Percentiles rank a stretch among this genome's conserved stretches.
Evolutionary conservation across 2,113 vertebrate genomes (phyloP).

Genomic region (Corapipo altera): DNA sequence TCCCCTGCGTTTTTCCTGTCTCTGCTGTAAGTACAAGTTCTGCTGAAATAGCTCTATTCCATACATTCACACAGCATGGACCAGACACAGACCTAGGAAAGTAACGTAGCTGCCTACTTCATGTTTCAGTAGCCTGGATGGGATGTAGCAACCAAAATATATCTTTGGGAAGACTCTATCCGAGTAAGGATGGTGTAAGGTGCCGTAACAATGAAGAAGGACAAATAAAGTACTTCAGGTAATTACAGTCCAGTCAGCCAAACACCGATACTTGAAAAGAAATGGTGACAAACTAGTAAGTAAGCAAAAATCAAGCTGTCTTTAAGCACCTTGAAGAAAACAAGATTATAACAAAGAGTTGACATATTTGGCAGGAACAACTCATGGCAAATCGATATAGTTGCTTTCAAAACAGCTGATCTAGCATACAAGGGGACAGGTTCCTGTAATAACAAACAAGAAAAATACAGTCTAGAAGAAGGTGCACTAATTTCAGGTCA

Average conservation of each 20-base stretch:
- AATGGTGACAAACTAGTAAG: background rate
- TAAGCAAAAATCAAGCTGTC: conserved; percentile 6
- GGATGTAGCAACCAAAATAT: background rate
- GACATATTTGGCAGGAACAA: background rate
- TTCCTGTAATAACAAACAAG: background rate
- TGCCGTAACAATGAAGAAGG: background rate
- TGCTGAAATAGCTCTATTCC: background rate
- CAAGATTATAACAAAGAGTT: background rate
- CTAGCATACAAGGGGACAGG: background rate
- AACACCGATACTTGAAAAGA: background rate
- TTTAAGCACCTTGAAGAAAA: conserved; percentile 23
- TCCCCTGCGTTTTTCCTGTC: background rate
- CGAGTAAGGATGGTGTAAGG: background rate
- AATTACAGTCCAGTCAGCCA: background rate
- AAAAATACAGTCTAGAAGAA: background rate
- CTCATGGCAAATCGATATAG: conserved; percentile 7
- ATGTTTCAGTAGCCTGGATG: background rate
- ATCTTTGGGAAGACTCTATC: background rate
- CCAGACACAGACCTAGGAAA: background rate
- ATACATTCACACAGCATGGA: background rate
- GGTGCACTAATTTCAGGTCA: background rate
- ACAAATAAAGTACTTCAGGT: background rate
- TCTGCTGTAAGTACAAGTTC: background rate
- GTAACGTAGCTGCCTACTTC: background rate
- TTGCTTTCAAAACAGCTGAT: conserved; percentile 13